phyloP scores from a whole-genome alignment of 2,113 vertebrate genomes.

The Fulica atra region DNA sequence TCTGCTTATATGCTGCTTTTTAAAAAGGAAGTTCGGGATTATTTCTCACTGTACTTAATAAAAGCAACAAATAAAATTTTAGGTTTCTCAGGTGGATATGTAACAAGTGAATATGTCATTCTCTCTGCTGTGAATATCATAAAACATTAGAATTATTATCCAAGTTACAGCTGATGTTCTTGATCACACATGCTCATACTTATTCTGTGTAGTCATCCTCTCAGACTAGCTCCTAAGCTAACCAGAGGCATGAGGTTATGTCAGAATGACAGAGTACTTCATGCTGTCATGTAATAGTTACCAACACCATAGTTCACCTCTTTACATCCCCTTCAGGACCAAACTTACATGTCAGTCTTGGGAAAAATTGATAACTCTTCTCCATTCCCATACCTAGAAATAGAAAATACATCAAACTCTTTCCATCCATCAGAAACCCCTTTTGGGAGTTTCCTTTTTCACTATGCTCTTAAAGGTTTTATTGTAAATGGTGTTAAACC shows the following conservation, averaged over 20 bases:
- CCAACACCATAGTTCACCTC: not conserved
- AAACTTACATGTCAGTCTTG: not conserved
- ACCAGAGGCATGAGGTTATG: not conserved
- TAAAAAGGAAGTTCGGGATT: not conserved
- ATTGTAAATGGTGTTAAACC: constrained; percentile 31
- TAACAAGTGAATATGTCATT: not conserved
- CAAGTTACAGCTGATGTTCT: not conserved
- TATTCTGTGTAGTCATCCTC: not conserved
- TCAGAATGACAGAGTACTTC: not conserved
- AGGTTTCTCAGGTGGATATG: not conserved
- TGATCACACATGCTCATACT: not conserved
- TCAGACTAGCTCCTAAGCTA: not conserved
- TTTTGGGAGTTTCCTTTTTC: constrained; percentile 30
- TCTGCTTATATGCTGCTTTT: not conserved
- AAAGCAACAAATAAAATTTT: not conserved
- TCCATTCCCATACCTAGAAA: not conserved
- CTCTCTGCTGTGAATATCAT: not conserved
- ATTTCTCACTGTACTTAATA: not conserved
- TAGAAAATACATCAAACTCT: constrained; percentile 16
- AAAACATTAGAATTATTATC: not conserved
- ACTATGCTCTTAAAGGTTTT: constrained; percentile 11
- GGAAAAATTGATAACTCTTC: constrained; percentile 12
- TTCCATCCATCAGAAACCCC: constrained; percentile 8
- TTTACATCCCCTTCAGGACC: constrained; percentile 14
- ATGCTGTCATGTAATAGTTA: not conserved